phyloP scores from a whole-genome alignment of 1,140 invertebrate genomes.

The Nasonia giraulti region DNA sequence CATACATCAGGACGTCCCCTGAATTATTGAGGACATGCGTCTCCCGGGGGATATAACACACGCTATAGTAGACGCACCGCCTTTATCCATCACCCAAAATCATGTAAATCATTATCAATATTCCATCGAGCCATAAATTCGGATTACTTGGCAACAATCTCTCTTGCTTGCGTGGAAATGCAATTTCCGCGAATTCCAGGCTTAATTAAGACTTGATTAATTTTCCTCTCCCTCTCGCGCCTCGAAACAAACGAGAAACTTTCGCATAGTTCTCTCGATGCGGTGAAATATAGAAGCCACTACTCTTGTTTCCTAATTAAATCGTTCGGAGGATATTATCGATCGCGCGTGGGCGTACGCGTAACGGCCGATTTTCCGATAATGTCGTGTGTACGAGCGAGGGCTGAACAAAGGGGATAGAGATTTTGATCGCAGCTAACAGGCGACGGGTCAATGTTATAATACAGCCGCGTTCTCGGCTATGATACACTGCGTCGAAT shows the following conservation, averaged over 20 bases:
- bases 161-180: background rate
- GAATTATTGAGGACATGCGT: background rate
- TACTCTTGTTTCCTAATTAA: background rate
- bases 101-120: background rate
- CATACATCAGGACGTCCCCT: background rate
- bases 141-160: background rate
- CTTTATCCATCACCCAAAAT: background rate
- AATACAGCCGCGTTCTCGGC: no score
- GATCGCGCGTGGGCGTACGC: no score
- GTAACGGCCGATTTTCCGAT: background rate
- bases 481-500: background rate
- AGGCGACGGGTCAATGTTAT: background rate
- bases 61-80: no score
- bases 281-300: background rate
- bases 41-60: background rate
- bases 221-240: background rate
- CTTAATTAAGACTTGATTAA: background rate
- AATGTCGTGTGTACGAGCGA: background rate
- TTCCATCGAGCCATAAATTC: background rate
- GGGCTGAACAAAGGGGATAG: background rate
- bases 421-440: background rate
- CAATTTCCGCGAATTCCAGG: background rate
- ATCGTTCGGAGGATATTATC: background rate
- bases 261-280: background rate
- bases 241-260: background rate